Evolutionary conservation across 2,113 vertebrate genomes (phyloP).

Genomic region (Vanacampus margaritifer): DNA sequence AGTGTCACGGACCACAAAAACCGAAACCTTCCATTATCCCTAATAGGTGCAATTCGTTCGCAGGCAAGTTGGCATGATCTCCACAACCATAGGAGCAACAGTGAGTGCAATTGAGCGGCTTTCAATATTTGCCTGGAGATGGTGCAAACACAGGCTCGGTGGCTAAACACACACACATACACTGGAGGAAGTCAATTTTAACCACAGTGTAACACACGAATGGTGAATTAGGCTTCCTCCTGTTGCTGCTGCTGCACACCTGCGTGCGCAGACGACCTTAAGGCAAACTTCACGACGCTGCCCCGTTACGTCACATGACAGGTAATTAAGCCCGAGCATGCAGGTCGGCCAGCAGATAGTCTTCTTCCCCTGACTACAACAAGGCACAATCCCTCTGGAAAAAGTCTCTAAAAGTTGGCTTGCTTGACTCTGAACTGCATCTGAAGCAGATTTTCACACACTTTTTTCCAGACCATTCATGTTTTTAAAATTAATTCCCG

Average conservation of each 20-base stretch:
- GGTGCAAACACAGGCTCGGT: background rate
- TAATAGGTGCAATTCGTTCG: background rate
- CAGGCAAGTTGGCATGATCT: background rate
- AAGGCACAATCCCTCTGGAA: background rate
- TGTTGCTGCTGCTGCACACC: background rate
- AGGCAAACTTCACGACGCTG: constrained; percentile 30
- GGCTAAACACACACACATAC: background rate
- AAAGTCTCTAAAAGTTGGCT: background rate
- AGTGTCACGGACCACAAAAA: background rate
- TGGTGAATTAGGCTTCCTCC: background rate
- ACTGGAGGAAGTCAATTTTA: background rate
- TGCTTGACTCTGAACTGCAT: background rate
- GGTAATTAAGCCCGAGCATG: constrained; percentile 20
- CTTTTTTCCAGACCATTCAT: too few species aligned
- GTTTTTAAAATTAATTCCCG: too few species aligned
- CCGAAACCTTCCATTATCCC: background rate
- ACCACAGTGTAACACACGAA: background rate
- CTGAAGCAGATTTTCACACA: background rate
- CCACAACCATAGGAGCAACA: constrained; percentile 14
- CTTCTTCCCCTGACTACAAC: background rate
- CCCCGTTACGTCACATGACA: constrained; percentile 27
- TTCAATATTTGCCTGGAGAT: constrained; percentile 15
- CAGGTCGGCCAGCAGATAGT: background rate
- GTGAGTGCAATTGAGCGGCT: background rate
- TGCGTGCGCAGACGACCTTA: constrained; percentile 18